Base-by-base conservation (phyloP, 2,888 invertebrate genomes). In the Prosopocoilus inquinatus region DNA sequence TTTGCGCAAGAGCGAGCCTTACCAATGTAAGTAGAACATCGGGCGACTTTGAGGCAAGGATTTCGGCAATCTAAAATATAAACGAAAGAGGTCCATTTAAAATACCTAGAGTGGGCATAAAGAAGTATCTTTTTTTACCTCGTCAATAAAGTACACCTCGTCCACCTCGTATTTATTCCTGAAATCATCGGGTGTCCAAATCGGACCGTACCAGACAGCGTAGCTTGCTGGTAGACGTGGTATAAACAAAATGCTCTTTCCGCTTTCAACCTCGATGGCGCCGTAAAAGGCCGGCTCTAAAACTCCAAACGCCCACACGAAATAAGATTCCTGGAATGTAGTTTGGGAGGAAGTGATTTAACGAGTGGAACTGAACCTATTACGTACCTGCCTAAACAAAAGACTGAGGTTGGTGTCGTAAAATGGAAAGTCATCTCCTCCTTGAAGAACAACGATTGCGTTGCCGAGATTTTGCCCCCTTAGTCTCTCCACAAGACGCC, bases 241-340 rank as follows among this genome's bases (percentile, higher is more conserved):
- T 11, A 95, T 86, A 80, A 98, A 97, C 20, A 99, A 78, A 51
- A 87, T 80, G 0, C 90, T 78, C 16, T 82, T 81, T 1, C 88
- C 88, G 2, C 85, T 86, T 7, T 79, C 79, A 0, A 94, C 84
- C 61, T 92, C 88, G 38, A 97, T 76, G 1, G 88, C 89, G 41
- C 96, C 96, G 75, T 84, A 95, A 72, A 90, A 97, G 49, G 89
- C 94, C 0, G 96, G 91, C 71, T 98, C 98, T 60, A 90, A 65
- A 0, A 94, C 96, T 8, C 97, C 99, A 76, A 96, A 96, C 2
- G 89, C 74, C 93, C 98, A 99, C 72, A 93, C 94, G 72, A 99
- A 99, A 74, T 90, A 99, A 0, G 97, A 92, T 78, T 99, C 99
- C 91, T 95, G 72, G 33, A 71, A 71, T 58, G 28, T 5, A 28